phyloP scores from a whole-genome alignment of 2,113 vertebrate genomes.

The Rousettus leschenaultii region DNA sequence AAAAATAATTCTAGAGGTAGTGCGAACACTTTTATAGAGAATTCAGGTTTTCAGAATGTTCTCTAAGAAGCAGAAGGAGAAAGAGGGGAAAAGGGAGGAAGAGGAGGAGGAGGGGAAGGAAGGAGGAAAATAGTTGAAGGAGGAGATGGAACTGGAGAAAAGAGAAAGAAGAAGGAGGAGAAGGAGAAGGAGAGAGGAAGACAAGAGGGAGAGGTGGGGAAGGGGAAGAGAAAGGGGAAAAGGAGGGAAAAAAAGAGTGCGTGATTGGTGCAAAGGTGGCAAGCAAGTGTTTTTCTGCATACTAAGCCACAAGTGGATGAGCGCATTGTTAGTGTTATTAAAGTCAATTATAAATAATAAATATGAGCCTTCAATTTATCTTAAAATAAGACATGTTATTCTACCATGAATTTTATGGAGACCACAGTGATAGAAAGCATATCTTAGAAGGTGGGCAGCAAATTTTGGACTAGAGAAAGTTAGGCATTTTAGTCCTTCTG shows the following conservation, averaged over 20 bases:
- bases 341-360: not conserved
- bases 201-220: not conserved
- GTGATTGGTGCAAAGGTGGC: not conserved
- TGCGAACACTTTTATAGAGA: not conserved
- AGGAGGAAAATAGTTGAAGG: not conserved
- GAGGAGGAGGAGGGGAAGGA: not conserved
- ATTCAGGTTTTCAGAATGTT: not conserved
- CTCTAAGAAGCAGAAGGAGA: not conserved
- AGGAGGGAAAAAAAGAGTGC: not conserved
- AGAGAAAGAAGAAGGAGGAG: not conserved
- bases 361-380: not conserved
- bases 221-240: not conserved
- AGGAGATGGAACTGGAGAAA: fast-evolving
- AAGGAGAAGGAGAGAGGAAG: not conserved
- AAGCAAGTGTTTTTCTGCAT: not conserved
- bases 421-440: not conserved
- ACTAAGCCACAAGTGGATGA: not conserved
- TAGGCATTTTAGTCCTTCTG: not conserved
- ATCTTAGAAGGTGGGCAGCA: not conserved
- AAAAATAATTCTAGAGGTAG: not conserved
- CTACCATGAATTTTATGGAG: not conserved
- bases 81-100: not conserved
- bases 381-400: not conserved
- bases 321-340: not conserved
- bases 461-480: not conserved